Percentiles rank a stretch among this genome's conserved stretches.
phyloP scores from a whole-genome alignment of 2,888 invertebrate genomes.

The Napeogenes inachia region DNA sequence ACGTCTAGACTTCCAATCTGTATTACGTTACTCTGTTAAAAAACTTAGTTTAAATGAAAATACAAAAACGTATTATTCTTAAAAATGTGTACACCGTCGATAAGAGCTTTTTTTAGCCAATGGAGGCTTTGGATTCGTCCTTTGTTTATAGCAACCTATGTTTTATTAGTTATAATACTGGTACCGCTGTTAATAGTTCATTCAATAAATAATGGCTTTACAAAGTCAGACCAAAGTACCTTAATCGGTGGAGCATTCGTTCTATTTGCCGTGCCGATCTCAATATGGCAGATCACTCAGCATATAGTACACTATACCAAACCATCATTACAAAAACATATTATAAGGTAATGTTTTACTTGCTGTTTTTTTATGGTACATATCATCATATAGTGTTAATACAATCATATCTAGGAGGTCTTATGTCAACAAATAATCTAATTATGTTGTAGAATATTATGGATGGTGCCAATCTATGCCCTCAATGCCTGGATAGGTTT shows the following conservation, averaged over 20 bases:
- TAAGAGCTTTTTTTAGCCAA: constrained; percentile 61
- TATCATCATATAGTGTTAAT: background rate
- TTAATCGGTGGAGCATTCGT: constrained; percentile 95
- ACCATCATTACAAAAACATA: constrained; percentile 94
- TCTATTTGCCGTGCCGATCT: constrained; percentile 91
- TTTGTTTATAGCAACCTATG: constrained; percentile 86
- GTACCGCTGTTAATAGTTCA: constrained; percentile 90
- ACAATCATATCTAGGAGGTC: background rate
- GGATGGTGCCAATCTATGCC: constrained; percentile 99
- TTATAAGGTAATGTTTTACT: constrained; percentile 83
- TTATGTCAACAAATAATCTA: constrained; percentile 16
- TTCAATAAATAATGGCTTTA: constrained; percentile 87
- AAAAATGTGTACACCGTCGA: constrained; percentile 62
- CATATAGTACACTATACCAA: constrained; percentile 96
- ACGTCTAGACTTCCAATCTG: constrained; percentile 1
- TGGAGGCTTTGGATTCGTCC: constrained; percentile 96
- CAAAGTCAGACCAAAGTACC: constrained; percentile 86
- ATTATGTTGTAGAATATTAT: constrained; percentile 82
- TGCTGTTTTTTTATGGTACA: background rate
- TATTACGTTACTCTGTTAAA: background rate
- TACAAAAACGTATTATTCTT: constrained; percentile 16
- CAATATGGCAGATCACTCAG: constrained; percentile 96
- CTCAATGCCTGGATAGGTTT: constrained; percentile 96
- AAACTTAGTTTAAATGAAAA: constrained; percentile 1
- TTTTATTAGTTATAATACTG: constrained; percentile 87